These are phyloP conservation scores for Anguilla pacifica DNA, from an alignment of 2,797 vertebrate genomes.

Conservation along the genomic window DNA sequence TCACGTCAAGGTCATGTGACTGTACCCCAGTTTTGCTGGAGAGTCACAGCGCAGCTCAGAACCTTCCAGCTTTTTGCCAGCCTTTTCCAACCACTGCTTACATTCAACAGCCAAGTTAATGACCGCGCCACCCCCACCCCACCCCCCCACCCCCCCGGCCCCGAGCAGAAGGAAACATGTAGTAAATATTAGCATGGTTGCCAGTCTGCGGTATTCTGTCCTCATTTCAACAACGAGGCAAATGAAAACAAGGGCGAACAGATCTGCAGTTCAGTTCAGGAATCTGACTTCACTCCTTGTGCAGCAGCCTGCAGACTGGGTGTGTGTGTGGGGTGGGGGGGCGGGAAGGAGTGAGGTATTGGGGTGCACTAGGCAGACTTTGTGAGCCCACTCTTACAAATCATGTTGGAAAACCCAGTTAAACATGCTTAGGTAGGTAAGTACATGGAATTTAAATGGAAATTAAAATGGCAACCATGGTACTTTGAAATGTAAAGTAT, in stretches of 20 bases:
- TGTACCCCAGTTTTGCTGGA: not conserved
- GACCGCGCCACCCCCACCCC: not conserved
- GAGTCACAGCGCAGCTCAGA: not conserved
- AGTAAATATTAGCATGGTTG: conserved; percentile 11
- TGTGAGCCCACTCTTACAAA: not conserved
- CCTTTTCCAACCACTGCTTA: not conserved
- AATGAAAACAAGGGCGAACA: not conserved
- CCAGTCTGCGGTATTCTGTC: not conserved
- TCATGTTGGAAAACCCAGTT: not conserved
- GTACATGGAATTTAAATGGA: not conserved
- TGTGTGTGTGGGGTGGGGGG: not conserved
- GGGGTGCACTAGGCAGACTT: not conserved
- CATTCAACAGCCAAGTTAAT: not conserved
- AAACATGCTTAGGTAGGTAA: not conserved
- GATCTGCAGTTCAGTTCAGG: not conserved
- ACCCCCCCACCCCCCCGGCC: too few species aligned
- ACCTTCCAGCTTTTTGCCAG: not conserved
- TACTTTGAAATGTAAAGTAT: not conserved
- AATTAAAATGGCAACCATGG: not conserved
- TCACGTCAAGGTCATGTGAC: not conserved
- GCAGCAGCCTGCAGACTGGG: not conserved
- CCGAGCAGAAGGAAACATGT: not conserved
- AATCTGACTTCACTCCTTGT: not conserved
- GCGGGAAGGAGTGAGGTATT: not conserved
- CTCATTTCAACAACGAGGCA: not conserved